These are phyloP conservation scores for Zaprionus gabonicus DNA, from an alignment of 1,140 invertebrate species.

Conservation along the genomic window DNA sequence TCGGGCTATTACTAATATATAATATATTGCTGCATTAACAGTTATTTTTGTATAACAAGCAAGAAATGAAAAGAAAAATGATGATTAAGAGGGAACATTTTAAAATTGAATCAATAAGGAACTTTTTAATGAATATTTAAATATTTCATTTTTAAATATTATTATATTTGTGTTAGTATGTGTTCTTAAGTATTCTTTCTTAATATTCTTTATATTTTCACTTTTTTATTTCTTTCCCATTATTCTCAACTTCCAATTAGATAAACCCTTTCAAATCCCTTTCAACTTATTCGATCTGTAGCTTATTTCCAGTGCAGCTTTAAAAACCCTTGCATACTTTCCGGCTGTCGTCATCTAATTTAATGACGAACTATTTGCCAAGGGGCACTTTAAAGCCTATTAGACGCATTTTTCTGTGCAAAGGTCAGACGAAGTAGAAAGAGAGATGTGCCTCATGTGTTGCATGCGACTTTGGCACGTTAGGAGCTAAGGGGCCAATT, in stretches of 20 bases:
- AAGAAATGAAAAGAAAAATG: not conserved
- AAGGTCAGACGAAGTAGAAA: constrained; percentile 56
- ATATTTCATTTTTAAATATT: not conserved
- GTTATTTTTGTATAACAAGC: constrained; percentile 1
- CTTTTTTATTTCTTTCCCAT: not conserved
- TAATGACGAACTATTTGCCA: constrained; percentile 8
- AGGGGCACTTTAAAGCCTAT: constrained; percentile 39
- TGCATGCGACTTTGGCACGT: constrained; percentile 62
- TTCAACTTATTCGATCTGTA: not conserved
- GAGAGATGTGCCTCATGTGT: constrained; percentile 40
- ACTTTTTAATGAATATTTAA: not conserved
- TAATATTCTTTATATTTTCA: not conserved
- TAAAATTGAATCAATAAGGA: not conserved
- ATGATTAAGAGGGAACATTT: not conserved
- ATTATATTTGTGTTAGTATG: not conserved
- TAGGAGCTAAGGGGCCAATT: constrained; percentile 60
- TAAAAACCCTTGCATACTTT: constrained; percentile 24
- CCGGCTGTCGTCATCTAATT: constrained; percentile 3
- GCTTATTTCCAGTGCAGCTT: not conserved
- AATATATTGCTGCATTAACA: not conserved
- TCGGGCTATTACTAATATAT: constrained; percentile 1
- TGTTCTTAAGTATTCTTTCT: not conserved
- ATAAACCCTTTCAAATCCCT: not conserved
- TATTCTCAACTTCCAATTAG: not conserved
- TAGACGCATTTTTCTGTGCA: constrained; percentile 48